Base-by-base conservation (phyloP, 2,888 invertebrate genomes). In the Cephus pulcher region DNA sequence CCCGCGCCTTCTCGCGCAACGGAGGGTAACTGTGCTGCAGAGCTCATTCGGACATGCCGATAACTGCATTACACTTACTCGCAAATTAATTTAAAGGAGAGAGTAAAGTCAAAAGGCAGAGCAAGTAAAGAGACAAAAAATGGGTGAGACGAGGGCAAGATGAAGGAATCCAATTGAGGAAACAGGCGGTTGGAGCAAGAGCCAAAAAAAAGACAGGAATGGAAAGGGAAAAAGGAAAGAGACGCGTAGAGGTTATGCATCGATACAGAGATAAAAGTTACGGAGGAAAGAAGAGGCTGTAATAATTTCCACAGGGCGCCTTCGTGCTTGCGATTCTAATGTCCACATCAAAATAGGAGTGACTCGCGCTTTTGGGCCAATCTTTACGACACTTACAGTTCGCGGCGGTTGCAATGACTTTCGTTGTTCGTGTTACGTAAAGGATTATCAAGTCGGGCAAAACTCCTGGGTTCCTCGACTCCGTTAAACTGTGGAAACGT, bases 391-490 rank as follows among this genome's bases (percentile, higher is more conserved):
- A 12, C 70, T 30, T 30, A 30, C 70, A 30, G 33, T 70, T 15
- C 70, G 70, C 70, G 30, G 3, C 70, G 15, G 1, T n/a, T 70
- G 30, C 15, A 70, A 70, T 33, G 70, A 78, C 80, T 82, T 80
- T 85, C 80, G 75, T 81, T 74, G 74, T 34, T 33, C 15, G 40
- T 71, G 76, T 87, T 85, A 83, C 84, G 82, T 84, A 86, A 86
- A 80, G 76, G 69, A 37, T 83, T 79, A 68, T 79, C 80, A 81
- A 78, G 81, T 79, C 79, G 76, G 74, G 79, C 75, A 70, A 73
- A 76, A 79, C 75, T 80, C 75, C 70, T 75, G 76, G 75, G 75
- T 73, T 75, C 78, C 70, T 75, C 77, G 76, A 75, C 73, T 75
- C 78, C 81, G 79, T 78, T 85, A 79, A 70, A 82, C 79, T 83